phyloP scores from a whole-genome alignment of 2,113 vertebrate species.

The Maylandia zebra region DNA sequence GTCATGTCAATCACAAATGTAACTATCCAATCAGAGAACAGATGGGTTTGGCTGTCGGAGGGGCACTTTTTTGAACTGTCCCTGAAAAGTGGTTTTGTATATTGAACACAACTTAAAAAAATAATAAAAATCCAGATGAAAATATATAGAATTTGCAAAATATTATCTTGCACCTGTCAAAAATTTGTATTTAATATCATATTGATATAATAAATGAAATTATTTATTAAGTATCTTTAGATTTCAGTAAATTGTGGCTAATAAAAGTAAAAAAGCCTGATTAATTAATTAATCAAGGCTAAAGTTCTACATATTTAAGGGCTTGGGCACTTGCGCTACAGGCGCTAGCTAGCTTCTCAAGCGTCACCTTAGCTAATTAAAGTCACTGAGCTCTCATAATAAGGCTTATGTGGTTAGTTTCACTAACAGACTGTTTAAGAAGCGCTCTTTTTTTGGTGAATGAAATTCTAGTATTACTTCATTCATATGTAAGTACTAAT shows the following conservation, averaged over 20 bases:
- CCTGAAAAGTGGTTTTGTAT: neutral
- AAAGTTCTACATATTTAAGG: neutral
- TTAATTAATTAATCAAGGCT: neutral
- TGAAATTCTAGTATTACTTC: neutral
- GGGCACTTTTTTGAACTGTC: neutral
- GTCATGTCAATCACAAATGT: neutral
- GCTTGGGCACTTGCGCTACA: accelerated
- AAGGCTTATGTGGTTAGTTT: neutral
- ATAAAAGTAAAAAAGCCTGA: neutral
- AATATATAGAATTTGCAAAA: neutral
- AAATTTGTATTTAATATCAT: neutral
- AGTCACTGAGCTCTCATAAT: neutral
- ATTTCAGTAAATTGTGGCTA: neutral
- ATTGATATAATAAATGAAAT: neutral
- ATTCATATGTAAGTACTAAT: neutral
- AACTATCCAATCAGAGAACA: neutral
- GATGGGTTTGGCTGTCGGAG: neutral
- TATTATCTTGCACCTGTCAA: neutral
- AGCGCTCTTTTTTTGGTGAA: neutral
- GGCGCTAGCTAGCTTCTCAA: neutral
- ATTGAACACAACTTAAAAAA: neutral
- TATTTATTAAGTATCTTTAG: neutral
- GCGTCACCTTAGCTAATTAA: neutral
- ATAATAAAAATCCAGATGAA: neutral
- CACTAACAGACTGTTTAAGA: neutral